A percentile compares a stretch with the other conserved stretches of the same genome.
phyloP scores from a whole-genome alignment of 1,140 invertebrate species.

The Hirudo medicinalis region DNA sequence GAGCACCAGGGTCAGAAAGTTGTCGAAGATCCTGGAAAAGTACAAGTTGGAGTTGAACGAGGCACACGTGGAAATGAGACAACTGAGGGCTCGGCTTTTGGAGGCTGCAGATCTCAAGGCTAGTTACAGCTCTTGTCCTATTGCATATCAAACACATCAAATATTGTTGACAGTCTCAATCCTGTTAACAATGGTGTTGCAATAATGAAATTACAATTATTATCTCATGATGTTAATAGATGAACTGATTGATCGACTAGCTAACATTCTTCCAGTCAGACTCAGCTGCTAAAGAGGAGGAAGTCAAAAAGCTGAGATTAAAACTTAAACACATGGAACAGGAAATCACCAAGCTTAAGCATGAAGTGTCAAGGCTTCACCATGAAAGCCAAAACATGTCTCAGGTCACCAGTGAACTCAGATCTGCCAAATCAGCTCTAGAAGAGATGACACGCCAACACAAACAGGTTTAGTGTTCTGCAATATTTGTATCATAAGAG shows the following conservation, averaged over 20 bases:
- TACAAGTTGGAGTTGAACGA: conserved; percentile 37
- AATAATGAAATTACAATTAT: too few relatives aligned
- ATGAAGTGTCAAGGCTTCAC: conserved; percentile 37
- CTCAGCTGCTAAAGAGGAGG: conserved; percentile 35
- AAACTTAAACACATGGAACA: conserved; percentile 37
- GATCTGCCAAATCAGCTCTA: conserved; percentile 37
- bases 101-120: conserved; percentile 36
- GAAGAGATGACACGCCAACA: conserved; percentile 35
- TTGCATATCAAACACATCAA: too few relatives aligned
- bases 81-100: conserved; percentile 37
- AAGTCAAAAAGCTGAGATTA: conserved; percentile 33
- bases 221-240: too few relatives aligned
- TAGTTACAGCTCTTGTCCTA: conserved; percentile 7
- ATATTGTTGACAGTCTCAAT: too few relatives aligned
- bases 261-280: not conserved
- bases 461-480: conserved; percentile 35
- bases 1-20: conserved; percentile 29
- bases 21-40: conserved; percentile 35
- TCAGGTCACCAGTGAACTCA: conserved; percentile 35
- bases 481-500: too few relatives aligned
- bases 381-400: conserved; percentile 27
- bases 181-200: too few relatives aligned
- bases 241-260: not conserved
- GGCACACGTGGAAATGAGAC: conserved; percentile 32
- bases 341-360: conserved; percentile 34